Conservation (phyloP, 1,140 invertebrate species). For the Pseudomyrmex cubaensis region DNA sequence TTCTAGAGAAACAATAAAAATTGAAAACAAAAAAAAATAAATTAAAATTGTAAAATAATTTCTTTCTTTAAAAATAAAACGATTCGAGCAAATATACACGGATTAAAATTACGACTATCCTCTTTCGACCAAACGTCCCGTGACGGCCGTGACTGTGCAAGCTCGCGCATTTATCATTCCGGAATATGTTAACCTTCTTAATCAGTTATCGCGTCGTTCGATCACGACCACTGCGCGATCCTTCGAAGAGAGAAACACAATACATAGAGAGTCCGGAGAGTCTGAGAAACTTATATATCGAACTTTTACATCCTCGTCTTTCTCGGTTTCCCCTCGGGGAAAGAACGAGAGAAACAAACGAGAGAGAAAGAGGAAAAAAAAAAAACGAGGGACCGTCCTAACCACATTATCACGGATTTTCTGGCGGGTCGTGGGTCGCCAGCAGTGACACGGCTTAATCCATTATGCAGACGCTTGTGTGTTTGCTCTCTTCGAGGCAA, state of each 20-base stretch:
- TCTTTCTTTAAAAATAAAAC: neutral
- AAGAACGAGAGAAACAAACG: constrained; percentile 5
- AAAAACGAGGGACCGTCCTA: constrained; percentile 43
- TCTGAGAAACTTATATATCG: neutral
- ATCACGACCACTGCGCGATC: constrained; percentile 12
- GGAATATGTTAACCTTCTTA: constrained; percentile 27
- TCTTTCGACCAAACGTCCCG: neutral
- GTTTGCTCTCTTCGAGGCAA: constrained; percentile 53
- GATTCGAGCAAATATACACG: neutral
- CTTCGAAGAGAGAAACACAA: constrained; percentile 1
- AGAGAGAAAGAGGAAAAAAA: neutral
- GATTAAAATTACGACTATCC: neutral
- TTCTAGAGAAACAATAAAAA: too few relatives aligned
- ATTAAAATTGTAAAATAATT: too few relatives aligned
- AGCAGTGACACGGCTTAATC: constrained; percentile 60
- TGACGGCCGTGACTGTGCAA: neutral
- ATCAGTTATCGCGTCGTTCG: constrained; percentile 27
- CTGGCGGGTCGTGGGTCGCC: constrained; percentile 58
- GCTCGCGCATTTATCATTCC: constrained; percentile 7
- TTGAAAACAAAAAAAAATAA: too few relatives aligned
- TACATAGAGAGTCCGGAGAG: neutral
- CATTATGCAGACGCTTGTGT: constrained; percentile 57
- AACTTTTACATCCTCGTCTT: neutral
- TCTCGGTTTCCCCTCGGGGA: neutral
- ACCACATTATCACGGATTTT: constrained; percentile 66